These are phyloP conservation scores for rat (Rattus norvegicus) DNA, from an alignment of 2,113 vertebrate genomes.

Conservation along the genomic window DNA sequence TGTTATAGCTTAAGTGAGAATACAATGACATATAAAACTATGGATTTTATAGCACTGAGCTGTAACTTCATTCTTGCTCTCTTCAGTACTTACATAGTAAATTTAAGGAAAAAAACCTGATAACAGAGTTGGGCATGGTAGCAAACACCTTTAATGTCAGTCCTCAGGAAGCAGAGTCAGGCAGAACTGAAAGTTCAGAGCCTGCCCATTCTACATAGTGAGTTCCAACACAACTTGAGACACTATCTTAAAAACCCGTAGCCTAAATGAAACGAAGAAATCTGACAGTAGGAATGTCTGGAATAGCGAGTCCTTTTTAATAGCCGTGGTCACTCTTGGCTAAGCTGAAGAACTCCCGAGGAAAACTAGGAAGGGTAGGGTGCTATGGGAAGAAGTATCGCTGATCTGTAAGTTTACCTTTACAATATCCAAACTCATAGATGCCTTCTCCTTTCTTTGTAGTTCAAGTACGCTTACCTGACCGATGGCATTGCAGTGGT, in stretches of 20 bases:
- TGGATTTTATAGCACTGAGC: neutral
- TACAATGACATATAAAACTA: neutral
- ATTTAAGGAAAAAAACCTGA: neutral
- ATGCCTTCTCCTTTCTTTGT: slow-evolving; percentile 77
- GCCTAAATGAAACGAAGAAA: neutral
- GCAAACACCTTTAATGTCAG: neutral
- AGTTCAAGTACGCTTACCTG: slow-evolving; percentile 84
- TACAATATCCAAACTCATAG: slow-evolving; percentile 54
- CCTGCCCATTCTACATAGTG: neutral
- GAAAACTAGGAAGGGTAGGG: neutral
- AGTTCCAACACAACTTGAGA: neutral
- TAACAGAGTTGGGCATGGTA: neutral
- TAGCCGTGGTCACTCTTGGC: neutral
- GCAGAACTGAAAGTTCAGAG: neutral
- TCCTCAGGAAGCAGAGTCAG: neutral
- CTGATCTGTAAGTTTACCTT: neutral
- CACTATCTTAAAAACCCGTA: neutral
- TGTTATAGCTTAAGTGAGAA: slow-evolving; percentile 3
- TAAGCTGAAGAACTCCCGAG: neutral
- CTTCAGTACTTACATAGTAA: neutral
- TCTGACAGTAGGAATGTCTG: neutral
- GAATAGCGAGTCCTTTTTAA: neutral
- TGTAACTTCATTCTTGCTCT: neutral
- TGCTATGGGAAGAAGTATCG: neutral
- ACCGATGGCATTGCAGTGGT: slow-evolving; percentile 88